phyloP scores from a whole-genome alignment of 1,140 invertebrate species.

The Penaeus vannamei region DNA sequence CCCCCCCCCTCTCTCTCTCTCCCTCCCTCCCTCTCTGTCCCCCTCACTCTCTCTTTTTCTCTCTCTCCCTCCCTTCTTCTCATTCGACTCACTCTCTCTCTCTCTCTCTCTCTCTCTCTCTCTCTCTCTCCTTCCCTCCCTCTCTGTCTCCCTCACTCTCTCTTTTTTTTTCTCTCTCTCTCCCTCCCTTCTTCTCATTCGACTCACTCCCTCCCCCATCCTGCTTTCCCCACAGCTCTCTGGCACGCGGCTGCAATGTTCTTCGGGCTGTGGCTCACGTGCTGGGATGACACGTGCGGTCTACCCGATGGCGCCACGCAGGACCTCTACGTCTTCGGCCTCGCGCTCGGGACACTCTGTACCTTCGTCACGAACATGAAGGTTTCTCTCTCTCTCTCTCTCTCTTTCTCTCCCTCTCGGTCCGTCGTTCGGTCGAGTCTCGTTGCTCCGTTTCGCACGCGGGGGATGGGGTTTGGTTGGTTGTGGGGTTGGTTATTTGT shows the following conservation, averaged over 20 bases:
- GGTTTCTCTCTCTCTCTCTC: constrained; percentile 69
- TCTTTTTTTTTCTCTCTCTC: no score
- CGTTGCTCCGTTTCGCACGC: constrained; percentile 19
- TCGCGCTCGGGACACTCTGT: constrained; percentile 73
- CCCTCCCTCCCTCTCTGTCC: no score
- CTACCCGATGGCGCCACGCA: constrained; percentile 71
- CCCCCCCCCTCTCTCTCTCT: no score
- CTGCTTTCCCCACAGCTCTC: constrained; percentile 73
- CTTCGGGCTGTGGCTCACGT: constrained; percentile 73
- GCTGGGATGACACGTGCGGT: constrained; percentile 71
- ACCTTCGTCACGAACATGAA: constrained; percentile 75
- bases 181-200: no score
- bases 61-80: no score
- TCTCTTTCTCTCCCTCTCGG: no score
- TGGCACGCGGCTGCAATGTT: constrained; percentile 77
- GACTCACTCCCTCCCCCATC: neutral
- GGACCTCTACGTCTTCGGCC: constrained; percentile 73
- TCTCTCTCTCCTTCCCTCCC: no score
- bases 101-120: no score
- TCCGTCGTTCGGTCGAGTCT: no score
- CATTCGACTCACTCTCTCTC: no score
- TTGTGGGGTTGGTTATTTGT: constrained; percentile 49
- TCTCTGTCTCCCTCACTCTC: no score
- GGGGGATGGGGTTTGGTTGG: neutral
- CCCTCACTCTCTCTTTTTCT: no score